Base-by-base conservation (phyloP, 2,797 vertebrate species). In the Rhinogobio ventralis region DNA sequence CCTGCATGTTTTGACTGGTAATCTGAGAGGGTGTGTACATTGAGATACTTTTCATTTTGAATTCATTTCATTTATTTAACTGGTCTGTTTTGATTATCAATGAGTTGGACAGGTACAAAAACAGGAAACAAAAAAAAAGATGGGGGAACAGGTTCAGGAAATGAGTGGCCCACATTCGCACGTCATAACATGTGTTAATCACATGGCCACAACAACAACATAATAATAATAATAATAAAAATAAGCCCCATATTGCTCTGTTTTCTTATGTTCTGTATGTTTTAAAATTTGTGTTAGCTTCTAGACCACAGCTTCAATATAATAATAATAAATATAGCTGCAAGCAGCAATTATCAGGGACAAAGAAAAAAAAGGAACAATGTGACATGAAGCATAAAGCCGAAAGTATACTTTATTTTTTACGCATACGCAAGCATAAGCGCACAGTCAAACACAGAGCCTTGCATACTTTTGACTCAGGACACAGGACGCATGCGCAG, bases 1-100 rank as follows among this genome's bases (percentile, higher is more conserved):
- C 17, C 20, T 49, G 36, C 74, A 14, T 79, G 76, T 85, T 79
- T 79, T 71, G 74, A 78, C 64, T 57, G 19, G 74, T 57, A 78
- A 68, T 77, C 8, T 78, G 74, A 57, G 25, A 78, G 64, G 19
- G 64, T 77, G 73, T 67, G n/a, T 25, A n/a, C 51, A 49, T 69
- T 68, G 9, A 42, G 64, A 76, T 51, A 17, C 15, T 39, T 80
- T 68, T 51, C 46, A 46, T n/a, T 13, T 62, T 46, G 5, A 62
- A 17, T 15, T 74, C 0, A 8, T 73, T 74, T 23, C 2, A 51
- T 73, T 73, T 19, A 69, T 53, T 42, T 23, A 57, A 55, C 15
- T n/a, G 49, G 7, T 17, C 11, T 73, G 67, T 39, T 33, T 64
- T 46, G 55, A 46, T 15, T 62, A 20, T 20, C 25, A 42, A 11